Evolutionary conservation across 2,797 vertebrate species (phyloP).

Genomic region (Sebastes iracundus): DNA sequence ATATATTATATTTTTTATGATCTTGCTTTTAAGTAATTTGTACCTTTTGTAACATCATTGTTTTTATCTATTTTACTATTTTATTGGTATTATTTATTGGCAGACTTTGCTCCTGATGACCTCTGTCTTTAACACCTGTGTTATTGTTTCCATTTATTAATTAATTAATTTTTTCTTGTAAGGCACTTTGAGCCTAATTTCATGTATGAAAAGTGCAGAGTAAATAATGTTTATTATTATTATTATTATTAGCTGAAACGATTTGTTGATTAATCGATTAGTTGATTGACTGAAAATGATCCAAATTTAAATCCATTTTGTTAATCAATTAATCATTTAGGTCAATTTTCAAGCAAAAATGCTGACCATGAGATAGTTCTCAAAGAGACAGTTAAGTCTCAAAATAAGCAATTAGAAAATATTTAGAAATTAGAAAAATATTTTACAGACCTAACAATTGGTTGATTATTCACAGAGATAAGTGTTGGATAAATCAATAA

Average conservation of each 20-base stretch:
- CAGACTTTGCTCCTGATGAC: too few species aligned
- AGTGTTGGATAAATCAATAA: not conserved
- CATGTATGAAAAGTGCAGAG: rapidly evolving
- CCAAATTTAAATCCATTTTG: not conserved
- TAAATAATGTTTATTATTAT: too few species aligned
- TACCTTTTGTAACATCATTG: too few species aligned
- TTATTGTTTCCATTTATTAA: too few species aligned
- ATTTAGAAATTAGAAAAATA: not conserved
- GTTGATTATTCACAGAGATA: not conserved
- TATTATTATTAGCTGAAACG: not conserved
- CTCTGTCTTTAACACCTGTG: too few species aligned
- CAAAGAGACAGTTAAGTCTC: not conserved
- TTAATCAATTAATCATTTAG: not conserved
- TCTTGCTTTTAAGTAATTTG: too few species aligned
- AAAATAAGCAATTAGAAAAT: not conserved
- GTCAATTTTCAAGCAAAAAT: not conserved
- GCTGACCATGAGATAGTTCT: not conserved
- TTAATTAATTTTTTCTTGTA: too few species aligned
- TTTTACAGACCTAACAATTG: not conserved
- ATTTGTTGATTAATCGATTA: not conserved
- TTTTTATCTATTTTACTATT: too few species aligned
- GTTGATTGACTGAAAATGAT: not conserved
- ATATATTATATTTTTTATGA: too few species aligned
- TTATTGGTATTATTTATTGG: too few species aligned
- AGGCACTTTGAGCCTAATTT: too few species aligned